Conservation (phyloP, 2,797 vertebrate genomes). For the Thripadectes ignobilis region DNA sequence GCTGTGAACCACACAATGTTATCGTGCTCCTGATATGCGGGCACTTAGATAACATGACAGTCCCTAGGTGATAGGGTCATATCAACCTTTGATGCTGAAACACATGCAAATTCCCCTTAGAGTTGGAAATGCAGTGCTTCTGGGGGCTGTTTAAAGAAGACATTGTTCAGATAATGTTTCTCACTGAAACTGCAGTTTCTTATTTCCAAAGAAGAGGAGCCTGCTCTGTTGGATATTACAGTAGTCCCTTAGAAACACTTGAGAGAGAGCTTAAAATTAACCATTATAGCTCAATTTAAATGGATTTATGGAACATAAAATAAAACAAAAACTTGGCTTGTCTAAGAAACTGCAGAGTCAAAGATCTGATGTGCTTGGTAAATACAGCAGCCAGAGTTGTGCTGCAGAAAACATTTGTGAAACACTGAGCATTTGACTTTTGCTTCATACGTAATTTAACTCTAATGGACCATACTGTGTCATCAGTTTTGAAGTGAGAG, state of each 20-base stretch:
- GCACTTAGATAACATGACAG: slow-evolving; percentile 37
- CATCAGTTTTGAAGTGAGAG: neutral
- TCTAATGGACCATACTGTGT: neutral
- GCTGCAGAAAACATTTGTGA: neutral
- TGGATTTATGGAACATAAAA: slow-evolving; percentile 7
- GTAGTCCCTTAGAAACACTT: slow-evolving; percentile 7
- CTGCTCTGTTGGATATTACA: slow-evolving; percentile 24
- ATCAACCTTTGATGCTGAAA: slow-evolving; percentile 50
- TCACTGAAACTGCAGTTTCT: slow-evolving; percentile 20
- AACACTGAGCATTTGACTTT: neutral
- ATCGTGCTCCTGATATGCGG: slow-evolving; percentile 37
- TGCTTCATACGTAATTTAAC: neutral
- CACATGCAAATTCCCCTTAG: slow-evolving; percentile 52
- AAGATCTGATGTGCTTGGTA: neutral
- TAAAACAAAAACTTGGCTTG: slow-evolving; percentile 20
- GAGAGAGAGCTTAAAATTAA: slow-evolving; percentile 34
- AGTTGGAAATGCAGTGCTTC: slow-evolving; percentile 36
- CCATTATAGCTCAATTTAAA: neutral
- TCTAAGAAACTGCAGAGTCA: neutral
- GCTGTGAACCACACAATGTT: slow-evolving; percentile 42
- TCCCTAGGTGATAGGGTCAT: slow-evolving; percentile 27
- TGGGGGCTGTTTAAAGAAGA: slow-evolving; percentile 45
- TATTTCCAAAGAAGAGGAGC: slow-evolving; percentile 23
- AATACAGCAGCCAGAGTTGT: neutral
- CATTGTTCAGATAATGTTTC: slow-evolving; percentile 34